Percentiles rank a stretch among this genome's conserved stretches.
Conservation (phyloP, 2,113 vertebrate species). For the Hydrolagus affinis region DNA sequence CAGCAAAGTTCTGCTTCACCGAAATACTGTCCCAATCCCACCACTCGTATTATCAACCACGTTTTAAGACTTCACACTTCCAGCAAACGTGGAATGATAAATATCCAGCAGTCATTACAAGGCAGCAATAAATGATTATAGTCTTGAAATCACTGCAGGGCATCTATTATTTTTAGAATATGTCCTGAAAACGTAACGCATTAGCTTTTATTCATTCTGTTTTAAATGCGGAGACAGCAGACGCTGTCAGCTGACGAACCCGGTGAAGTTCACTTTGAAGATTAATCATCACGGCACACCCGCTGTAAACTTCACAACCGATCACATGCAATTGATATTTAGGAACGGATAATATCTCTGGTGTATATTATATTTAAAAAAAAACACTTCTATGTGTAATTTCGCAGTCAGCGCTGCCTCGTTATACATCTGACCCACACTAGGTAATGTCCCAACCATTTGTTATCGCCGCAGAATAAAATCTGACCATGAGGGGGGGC, state of each 20-base stretch:
- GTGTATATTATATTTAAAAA: background rate
- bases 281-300: background rate
- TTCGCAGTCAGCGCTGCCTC: background rate
- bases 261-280: background rate
- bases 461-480: background rate
- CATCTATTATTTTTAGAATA: constrained; percentile 22
- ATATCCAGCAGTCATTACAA: background rate
- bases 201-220: background rate
- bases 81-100: background rate
- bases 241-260: background rate
- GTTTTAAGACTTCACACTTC: background rate
- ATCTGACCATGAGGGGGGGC: too few relatives aligned
- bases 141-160: background rate
- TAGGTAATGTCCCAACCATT: background rate
- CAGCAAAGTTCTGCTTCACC: background rate
- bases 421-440: background rate
- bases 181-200: background rate
- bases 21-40: background rate
- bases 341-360: too few relatives aligned
- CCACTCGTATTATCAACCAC: too few relatives aligned
- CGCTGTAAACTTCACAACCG: background rate
- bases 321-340: background rate
- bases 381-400: background rate
- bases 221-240: background rate
- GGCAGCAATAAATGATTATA: background rate